phyloP scores from a whole-genome alignment of 2,888 invertebrate species.

The Entomobrya proxima region DNA sequence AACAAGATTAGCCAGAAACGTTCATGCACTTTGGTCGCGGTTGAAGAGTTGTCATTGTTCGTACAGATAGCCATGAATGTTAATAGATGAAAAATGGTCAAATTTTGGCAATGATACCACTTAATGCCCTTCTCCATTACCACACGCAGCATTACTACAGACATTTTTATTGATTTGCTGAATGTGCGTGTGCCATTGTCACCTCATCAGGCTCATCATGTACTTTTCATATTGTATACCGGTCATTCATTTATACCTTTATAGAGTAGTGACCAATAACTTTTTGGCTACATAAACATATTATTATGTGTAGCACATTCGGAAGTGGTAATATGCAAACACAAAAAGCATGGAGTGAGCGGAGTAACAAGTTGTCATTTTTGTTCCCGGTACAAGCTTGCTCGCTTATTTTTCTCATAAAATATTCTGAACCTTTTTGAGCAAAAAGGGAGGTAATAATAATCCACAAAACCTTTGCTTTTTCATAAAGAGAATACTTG shows the following conservation, averaged over 20 bases:
- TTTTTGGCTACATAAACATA: background rate
- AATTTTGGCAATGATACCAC: background rate
- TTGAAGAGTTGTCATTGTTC: background rate
- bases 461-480: too few relatives aligned
- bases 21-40: background rate
- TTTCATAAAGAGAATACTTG: too few relatives aligned
- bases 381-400: too few relatives aligned
- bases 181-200: background rate
- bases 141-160: too few relatives aligned
- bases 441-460: too few relatives aligned
- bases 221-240: background rate
- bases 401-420: too few relatives aligned
- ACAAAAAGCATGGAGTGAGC: background rate
- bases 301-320: background rate
- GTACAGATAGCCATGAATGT: background rate
- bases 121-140: background rate
- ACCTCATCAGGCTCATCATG: too few relatives aligned
- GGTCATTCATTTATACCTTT: too few relatives aligned
- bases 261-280: too few relatives aligned
- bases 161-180: background rate
- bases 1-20: too few relatives aligned
- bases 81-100: background rate
- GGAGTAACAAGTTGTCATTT: too few relatives aligned
- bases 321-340: background rate
- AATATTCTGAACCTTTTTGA: too few relatives aligned